Conservation (phyloP, 2,888 invertebrate species). For the Hypomecis punctinalis region DNA sequence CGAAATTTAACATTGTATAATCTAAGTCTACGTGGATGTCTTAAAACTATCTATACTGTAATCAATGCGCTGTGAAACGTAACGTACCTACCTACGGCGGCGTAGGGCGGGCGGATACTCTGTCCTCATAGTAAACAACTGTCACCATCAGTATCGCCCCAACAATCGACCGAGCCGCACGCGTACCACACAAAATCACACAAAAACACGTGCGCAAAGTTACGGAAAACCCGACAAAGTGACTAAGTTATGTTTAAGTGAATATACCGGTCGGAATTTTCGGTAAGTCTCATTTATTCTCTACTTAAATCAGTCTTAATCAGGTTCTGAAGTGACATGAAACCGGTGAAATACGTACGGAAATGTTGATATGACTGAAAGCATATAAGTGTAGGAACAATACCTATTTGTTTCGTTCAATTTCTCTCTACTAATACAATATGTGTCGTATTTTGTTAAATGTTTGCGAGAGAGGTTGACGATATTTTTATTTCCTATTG, state of each 20-base stretch:
- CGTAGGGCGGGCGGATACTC: conserved; percentile 31
- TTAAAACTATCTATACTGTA: too few relatives aligned
- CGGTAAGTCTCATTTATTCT: conserved; percentile 19
- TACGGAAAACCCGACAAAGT: conserved; percentile 21
- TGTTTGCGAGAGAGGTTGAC: neutral
- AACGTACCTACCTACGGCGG: conserved; percentile 32
- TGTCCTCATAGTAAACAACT: conserved; percentile 45
- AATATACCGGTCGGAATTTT: conserved; percentile 19
- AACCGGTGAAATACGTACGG: too few relatives aligned
- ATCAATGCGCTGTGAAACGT: neutral
- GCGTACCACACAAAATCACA: conserved; percentile 33
- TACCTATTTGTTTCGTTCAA: neutral
- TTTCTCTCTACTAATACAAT: neutral
- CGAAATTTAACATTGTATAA: too few relatives aligned
- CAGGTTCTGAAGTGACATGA: too few relatives aligned
- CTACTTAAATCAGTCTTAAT: neutral
- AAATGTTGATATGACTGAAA: neutral
- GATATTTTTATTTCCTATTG: conserved; percentile 5
- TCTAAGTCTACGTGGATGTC: too few relatives aligned
- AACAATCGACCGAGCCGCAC: conserved; percentile 46
- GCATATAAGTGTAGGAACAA: neutral
- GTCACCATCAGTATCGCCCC: conserved; percentile 47
- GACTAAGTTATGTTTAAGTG: conserved; percentile 39
- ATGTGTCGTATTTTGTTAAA: conserved; percentile 1
- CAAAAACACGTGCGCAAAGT: conserved; percentile 30